phyloP scores from a whole-genome alignment of 2,888 invertebrate genomes.

The Acanthopleura granulata region DNA sequence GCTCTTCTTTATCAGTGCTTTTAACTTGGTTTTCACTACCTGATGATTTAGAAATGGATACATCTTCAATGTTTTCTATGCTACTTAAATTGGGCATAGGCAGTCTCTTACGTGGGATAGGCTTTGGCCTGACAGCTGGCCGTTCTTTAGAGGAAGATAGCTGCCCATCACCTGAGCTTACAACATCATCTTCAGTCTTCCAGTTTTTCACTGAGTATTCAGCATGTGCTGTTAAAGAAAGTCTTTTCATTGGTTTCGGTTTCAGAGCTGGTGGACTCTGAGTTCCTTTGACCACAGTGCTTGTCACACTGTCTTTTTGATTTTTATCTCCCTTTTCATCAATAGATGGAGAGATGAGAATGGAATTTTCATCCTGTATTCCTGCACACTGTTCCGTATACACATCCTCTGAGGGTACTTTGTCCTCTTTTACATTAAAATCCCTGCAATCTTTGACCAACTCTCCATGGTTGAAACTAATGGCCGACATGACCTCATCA shows the following conservation, averaged over 20 bases:
- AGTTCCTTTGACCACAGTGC: neutral
- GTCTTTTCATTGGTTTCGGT: conserved; percentile 13
- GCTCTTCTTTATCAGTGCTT: neutral
- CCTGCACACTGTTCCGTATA: neutral
- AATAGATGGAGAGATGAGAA: neutral
- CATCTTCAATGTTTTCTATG: neutral
- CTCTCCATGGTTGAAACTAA: neutral
- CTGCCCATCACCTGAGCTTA: neutral
- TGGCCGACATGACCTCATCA: conserved; percentile 15
- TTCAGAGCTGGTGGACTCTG: neutral
- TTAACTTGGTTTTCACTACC: neutral
- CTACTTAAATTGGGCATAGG: conserved; percentile 9
- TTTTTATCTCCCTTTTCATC: neutral
- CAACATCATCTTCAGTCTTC: neutral
- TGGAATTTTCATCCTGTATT: neutral
- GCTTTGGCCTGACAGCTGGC: neutral
- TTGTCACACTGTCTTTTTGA: neutral
- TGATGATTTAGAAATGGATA: neutral
- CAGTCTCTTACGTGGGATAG: conserved; percentile 5
- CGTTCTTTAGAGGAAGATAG: neutral
- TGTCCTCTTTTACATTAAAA: too few relatives aligned
- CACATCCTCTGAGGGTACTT: neutral
- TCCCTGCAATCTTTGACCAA: neutral
- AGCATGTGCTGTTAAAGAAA: neutral
- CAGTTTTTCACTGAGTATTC: neutral